These are phyloP conservation scores for Drosophila pseudoobscura DNA, from an alignment of 1,140 invertebrate genomes.

Conservation along the genomic window DNA sequence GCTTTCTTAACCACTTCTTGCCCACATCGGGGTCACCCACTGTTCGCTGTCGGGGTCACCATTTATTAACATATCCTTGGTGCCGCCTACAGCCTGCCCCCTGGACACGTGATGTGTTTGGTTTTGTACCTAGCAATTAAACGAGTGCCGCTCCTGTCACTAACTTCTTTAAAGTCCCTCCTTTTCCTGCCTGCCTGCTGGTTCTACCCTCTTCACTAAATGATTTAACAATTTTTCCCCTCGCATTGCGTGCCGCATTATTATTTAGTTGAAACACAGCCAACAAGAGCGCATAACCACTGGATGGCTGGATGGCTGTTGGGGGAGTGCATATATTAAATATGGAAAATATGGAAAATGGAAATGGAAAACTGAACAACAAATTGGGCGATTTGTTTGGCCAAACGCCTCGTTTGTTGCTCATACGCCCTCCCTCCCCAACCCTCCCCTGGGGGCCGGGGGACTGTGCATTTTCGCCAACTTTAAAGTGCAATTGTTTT, in stretches of 20 bases:
- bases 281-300: constrained; percentile 34
- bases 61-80: constrained; percentile 11
- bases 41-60: neutral
- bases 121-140: constrained; percentile 55
- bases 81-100: constrained; percentile 18
- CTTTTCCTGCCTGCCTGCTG: neutral
- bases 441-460: constrained; percentile 17
- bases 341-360: constrained; percentile 15
- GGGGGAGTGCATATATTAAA: constrained; percentile 61
- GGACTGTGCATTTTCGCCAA: constrained; percentile 15
- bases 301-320: neutral
- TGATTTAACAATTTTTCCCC: constrained; percentile 34
- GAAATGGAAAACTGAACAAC: constrained; percentile 18
- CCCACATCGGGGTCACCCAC: constrained; percentile 5
- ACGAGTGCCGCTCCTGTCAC: constrained; percentile 17
- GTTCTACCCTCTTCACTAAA: constrained; percentile 12
- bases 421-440: constrained; percentile 49
- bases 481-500: constrained; percentile 45
- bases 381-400: constrained; percentile 62
- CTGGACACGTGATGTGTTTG: constrained; percentile 63
- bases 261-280: constrained; percentile 44
- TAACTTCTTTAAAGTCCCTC: constrained; percentile 3
- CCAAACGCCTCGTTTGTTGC: constrained; percentile 67
- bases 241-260: constrained; percentile 50
- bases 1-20: neutral